Conservation (phyloP, 2,888 invertebrate genomes). For the Ectropis crepuscularia region DNA sequence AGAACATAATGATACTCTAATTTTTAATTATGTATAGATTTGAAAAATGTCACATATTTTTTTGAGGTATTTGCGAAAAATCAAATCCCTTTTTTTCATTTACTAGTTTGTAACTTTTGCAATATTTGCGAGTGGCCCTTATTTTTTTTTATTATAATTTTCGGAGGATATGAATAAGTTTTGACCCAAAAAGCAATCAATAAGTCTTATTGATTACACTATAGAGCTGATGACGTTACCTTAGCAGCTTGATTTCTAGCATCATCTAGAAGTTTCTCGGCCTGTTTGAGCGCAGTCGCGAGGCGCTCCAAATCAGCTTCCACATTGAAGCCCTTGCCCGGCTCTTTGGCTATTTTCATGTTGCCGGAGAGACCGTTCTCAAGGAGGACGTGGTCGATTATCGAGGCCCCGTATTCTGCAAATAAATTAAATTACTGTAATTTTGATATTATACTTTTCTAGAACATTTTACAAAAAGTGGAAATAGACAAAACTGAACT, state of each 20-base stretch:
- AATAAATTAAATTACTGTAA: not conserved
- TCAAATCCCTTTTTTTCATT: too few species aligned
- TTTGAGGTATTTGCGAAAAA: too few species aligned
- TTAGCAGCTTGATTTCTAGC: slow-evolving; percentile 83
- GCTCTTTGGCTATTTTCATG: slow-evolving; percentile 68
- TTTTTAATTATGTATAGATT: too few species aligned
- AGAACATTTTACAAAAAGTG: too few species aligned
- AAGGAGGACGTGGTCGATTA: slow-evolving; percentile 95
- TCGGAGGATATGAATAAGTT: too few species aligned
- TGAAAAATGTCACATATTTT: too few species aligned
- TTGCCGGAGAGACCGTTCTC: slow-evolving; percentile 87
- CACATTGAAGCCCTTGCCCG: slow-evolving; percentile 87
- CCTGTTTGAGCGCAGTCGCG: slow-evolving; percentile 87
- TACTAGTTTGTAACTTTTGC: too few species aligned
- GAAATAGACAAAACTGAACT: not conserved
- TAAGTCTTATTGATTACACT: not conserved
- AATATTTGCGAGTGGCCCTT: too few species aligned
- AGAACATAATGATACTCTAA: too few species aligned
- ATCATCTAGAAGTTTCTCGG: slow-evolving; percentile 86
- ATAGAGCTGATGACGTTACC: slow-evolving; percentile 65
- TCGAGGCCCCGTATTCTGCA: slow-evolving; percentile 94
- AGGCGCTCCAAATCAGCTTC: slow-evolving; percentile 86
- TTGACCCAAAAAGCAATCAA: too few species aligned
- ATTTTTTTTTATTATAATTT: too few species aligned
- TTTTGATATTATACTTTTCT: too few species aligned